A percentile compares a stretch with the other conserved stretches of the same genome.
phyloP scores from a whole-genome alignment of 2,888 invertebrate species.

The Torymus auratus region DNA sequence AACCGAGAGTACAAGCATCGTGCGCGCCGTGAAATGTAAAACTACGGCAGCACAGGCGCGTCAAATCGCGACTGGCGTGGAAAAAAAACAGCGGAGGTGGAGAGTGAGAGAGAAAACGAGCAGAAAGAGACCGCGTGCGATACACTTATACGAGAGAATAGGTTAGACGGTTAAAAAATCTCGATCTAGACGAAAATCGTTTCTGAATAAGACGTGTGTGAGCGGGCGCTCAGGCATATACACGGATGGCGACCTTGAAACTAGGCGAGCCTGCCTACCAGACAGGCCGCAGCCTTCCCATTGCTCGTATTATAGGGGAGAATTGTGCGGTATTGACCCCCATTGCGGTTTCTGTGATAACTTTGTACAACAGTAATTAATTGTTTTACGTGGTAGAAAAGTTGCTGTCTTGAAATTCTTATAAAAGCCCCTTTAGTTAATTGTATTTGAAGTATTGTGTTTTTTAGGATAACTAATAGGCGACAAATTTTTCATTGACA shows the following conservation, averaged over 20 bases:
- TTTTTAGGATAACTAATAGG: too few species aligned
- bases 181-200: constrained; percentile 55
- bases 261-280: constrained; percentile 46
- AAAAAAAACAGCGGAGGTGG: constrained; percentile 7
- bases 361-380: too few species aligned
- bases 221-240: too few species aligned
- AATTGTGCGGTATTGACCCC: too few species aligned
- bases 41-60: constrained; percentile 15
- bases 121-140: neutral
- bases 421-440: too few species aligned
- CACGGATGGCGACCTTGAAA: neutral
- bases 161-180: constrained; percentile 40
- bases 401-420: too few species aligned
- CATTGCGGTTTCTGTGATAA: too few species aligned
- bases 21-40: constrained; percentile 36
- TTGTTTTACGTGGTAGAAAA: too few species aligned
- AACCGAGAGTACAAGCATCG: constrained; percentile 33
- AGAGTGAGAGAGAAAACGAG: neutral
- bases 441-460: too few species aligned
- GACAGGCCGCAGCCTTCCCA: constrained; percentile 31
- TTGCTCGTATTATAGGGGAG: too few species aligned
- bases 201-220: constrained; percentile 41
- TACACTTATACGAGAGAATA: neutral
- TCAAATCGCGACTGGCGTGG: constrained; percentile 11
- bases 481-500: too few species aligned